Evolutionary conservation across 37 sponge, comb jelly and placozoan species (phyloP), one percentile per base, ranked within the genome.

Genomic region (Cliona cf. orientalis): DNA sequence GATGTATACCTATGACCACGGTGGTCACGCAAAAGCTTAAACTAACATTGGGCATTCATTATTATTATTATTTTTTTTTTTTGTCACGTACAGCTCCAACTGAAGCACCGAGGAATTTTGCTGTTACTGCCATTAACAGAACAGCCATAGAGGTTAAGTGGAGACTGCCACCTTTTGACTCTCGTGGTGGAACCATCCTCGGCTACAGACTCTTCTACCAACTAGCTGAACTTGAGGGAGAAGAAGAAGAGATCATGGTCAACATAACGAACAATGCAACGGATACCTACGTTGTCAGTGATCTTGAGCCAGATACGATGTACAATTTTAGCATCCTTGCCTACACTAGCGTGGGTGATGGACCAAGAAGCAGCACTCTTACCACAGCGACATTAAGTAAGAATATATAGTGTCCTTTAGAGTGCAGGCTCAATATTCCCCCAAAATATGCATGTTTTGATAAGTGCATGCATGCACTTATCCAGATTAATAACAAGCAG

Each of bases 321-420:
- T 82, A 82, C 64, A 33, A 49, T 4, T n/a, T 82, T 42, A 82
- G 61, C 43, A 40, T 72, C 0, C 65, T 82, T 36, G 83, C 83
- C 5, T 58, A 73, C 44, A 73, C 83, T 36, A n/a, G n/a, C n/a
- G 74, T 72, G 0, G 65, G 66, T 29, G 74, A 73, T 74, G 83
- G 83, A 3, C 74, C 74, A 11, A 61, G 83, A 23, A 46, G 65
- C 32, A 70, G 62, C 37, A 53, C 43, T 29, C 39, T 82, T 5
- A 63, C 66, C 36, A 74, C 37, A 21, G 22, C 22, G 4, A 75
- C 76, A 46, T 1, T n/a, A 14, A 55, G 29, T 53, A n/a, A n/a
- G n/a, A n/a, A n/a, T n/a, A n/a, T n/a, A n/a, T n/a, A n/a, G n/a
- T n/a, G n/a, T n/a, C n/a, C n/a, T n/a, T n/a, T n/a, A n/a, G n/a